Conservation (phyloP, 2,113 vertebrate genomes). For the Otus sunia region DNA sequence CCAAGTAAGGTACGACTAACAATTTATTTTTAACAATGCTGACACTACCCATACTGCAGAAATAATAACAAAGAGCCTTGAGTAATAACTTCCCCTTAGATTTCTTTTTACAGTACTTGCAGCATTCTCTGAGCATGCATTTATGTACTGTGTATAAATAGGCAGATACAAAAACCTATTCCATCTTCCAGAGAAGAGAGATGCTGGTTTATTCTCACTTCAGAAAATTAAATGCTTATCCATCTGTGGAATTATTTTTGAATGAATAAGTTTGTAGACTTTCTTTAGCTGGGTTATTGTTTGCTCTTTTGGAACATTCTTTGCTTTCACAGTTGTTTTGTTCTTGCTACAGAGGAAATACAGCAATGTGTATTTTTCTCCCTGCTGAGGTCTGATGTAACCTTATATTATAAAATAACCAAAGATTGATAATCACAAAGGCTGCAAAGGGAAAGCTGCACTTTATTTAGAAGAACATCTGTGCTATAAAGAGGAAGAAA, state of each 20-base stretch:
- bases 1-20: background rate
- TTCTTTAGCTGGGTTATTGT: background rate
- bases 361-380: slow-evolving; percentile 31
- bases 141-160: slow-evolving; percentile 26
- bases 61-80: slow-evolving; percentile 1
- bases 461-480: background rate
- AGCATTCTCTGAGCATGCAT: background rate
- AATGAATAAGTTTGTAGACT: slow-evolving; percentile 9
- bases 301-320: background rate
- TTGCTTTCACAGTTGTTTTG: slow-evolving; percentile 8
- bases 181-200: background rate
- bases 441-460: background rate
- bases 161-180: background rate
- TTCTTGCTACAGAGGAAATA: slow-evolving; percentile 3
- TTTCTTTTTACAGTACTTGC: background rate
- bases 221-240: slow-evolving; percentile 35
- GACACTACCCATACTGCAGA: background rate
- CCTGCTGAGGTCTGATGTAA: slow-evolving; percentile 36
- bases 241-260: slow-evolving; percentile 44
- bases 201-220: background rate
- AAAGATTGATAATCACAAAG: slow-evolving; percentile 40
- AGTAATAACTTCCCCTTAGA: slow-evolving; percentile 27
- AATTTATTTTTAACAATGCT: slow-evolving; percentile 1
- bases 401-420: slow-evolving; percentile 44
- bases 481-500: background rate